Conservation (phyloP, 2,113 vertebrate genomes). For the Edolisoma coerulescens region DNA sequence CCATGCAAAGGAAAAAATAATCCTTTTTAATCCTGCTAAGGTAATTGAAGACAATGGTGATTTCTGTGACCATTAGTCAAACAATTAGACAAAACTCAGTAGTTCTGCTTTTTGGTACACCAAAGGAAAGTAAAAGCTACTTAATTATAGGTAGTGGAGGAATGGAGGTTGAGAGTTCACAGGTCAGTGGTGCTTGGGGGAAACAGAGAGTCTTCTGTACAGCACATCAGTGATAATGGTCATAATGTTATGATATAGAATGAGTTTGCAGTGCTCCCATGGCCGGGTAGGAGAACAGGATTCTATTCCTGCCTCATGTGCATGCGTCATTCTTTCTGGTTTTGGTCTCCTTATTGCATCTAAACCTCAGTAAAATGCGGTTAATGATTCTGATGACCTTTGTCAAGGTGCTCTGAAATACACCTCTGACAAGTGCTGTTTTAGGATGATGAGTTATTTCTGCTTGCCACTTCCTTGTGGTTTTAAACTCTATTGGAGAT, state of each 20-base stretch:
- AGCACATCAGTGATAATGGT: not conserved
- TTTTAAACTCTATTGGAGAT: not conserved
- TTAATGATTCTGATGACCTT: not conserved
- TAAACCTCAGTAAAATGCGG: not conserved
- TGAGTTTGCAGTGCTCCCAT: not conserved
- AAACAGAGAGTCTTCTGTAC: not conserved
- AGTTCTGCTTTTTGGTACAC: not conserved
- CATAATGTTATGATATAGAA: not conserved
- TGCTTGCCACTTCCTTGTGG: not conserved
- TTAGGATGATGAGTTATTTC: not conserved
- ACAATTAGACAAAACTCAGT: not conserved
- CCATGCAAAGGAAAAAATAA: not conserved
- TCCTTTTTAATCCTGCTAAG: not conserved
- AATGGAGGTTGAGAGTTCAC: not conserved
- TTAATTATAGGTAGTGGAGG: not conserved
- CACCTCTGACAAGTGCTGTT: not conserved
- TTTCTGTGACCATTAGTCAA: not conserved
- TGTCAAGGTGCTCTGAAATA: not conserved
- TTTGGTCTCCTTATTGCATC: not conserved
- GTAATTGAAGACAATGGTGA: not conserved
- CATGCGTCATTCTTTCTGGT: fast-evolving
- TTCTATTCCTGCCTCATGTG: not conserved
- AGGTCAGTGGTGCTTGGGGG: not conserved
- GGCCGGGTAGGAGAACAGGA: not conserved
- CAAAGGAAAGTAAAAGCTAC: not conserved